A percentile compares a stretch with the other conserved stretches of the same genome.
Evolutionary conservation across 2,888 invertebrate species (phyloP).

Genomic region (Gerosis bhagava): DNA sequence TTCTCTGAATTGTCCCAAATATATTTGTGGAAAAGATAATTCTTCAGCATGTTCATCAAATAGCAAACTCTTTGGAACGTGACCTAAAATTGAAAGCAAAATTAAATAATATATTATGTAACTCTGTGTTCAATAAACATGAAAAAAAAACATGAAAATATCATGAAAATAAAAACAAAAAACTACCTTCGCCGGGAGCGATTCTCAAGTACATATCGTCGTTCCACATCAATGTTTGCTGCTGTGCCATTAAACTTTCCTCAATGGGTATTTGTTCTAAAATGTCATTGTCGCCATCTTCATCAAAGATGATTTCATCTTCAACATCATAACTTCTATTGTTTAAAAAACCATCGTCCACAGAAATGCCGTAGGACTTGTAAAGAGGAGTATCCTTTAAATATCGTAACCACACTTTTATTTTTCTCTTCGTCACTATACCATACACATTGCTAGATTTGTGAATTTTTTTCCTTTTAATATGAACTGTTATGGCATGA

Average conservation of each 20-base stretch:
- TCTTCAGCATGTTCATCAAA: slow-evolving; percentile 26
- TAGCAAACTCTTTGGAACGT: slow-evolving; percentile 27
- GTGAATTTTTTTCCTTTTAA: slow-evolving; percentile 34
- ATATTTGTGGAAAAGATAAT: slow-evolving; percentile 36
- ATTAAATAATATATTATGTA: too few species aligned
- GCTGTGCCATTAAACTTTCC: slow-evolving; percentile 34
- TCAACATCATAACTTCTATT: not conserved
- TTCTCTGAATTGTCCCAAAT: slow-evolving; percentile 39
- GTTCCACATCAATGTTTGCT: slow-evolving; percentile 30
- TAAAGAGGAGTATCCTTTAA: slow-evolving; percentile 25
- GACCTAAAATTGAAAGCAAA: slow-evolving; percentile 33
- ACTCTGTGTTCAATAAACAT: too few species aligned
- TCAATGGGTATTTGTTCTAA: slow-evolving; percentile 37
- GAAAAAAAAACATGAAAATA: too few species aligned
- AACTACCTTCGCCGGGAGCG: slow-evolving; percentile 36
- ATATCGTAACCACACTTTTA: slow-evolving; percentile 36
- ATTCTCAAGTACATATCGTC: slow-evolving; percentile 18
- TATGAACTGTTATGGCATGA: slow-evolving; percentile 26
- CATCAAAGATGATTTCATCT: slow-evolving; percentile 29
- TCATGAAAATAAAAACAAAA: not conserved
- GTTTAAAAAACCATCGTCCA: slow-evolving; percentile 23
- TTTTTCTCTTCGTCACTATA: slow-evolving; percentile 33
- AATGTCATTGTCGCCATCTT: not conserved
- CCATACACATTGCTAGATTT: slow-evolving; percentile 36
- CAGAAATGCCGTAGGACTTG: slow-evolving; percentile 35